Evolutionary conservation across 2,113 vertebrate species (phyloP), one percentile per base, ranked within the genome.

Genomic region (Acanthochromis polyacanthus): DNA sequence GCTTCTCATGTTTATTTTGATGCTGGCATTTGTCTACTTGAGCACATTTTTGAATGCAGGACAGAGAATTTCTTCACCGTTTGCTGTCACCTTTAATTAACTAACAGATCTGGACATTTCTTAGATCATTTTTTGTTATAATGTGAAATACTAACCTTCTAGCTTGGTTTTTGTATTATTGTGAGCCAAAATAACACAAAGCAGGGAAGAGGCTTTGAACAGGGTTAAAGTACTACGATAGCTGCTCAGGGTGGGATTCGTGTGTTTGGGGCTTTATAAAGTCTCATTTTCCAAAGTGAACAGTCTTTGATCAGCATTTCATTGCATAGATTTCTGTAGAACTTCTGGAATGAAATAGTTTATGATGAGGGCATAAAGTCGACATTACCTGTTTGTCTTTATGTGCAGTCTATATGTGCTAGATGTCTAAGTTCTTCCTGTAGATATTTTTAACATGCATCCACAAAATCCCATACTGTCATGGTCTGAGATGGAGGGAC

Each of bases 201-300:
- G 9, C 51, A 62, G 32, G 65, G 63, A 48, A 12, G 32, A 25
- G 10, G 50, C 60, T 71, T 58, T 63, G 50, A 78, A 76, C 70
- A 76, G 70, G 71, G 58, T 79, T n/a, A 58, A 51, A 73, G 63
- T 78, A 32, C 22, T 62, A 20, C 57, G n/a, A n/a, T n/a, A 48
- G 46, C 57, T 59, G 70, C 59, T 75, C 60, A 6, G 51, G 22
- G 51, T 8, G 2, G 22, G 16, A 68, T 14, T 70, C 16, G 30
- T 25, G 62, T 30, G 19, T 58, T 58, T 53, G 17, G 74, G 58
- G 69, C 72, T 66, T 65, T 57, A 71, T 70, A n/a, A 52, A 55
- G 50, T 59, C 20, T 19, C 23, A 25, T 28, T 64, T 25, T 53
- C 50, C 56, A 36, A 56, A 59, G 32, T 10, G 32, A 62, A 66